These are phyloP conservation scores for Microplitis demolitor DNA, from an alignment of 1,140 invertebrate genomes.

Conservation along the genomic window DNA sequence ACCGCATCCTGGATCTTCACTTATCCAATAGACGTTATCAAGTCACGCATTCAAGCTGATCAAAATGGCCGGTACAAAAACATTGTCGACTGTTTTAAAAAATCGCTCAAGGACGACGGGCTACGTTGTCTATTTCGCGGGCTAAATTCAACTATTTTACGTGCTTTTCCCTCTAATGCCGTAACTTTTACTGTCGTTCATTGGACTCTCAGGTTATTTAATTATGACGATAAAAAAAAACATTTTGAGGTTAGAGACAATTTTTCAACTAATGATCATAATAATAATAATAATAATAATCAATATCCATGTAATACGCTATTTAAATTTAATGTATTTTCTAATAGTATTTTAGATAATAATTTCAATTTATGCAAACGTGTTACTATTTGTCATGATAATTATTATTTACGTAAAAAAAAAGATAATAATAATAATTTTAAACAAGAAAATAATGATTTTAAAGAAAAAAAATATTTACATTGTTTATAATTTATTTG, in stretches of 20 bases:
- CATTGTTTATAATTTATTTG: too few species aligned
- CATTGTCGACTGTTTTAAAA: constrained; percentile 72
- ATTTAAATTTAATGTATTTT: too few species aligned
- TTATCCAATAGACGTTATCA: constrained; percentile 90
- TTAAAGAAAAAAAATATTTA: too few species aligned
- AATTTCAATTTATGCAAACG: too few species aligned
- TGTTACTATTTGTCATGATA: not conserved
- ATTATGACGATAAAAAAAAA: constrained; percentile 1
- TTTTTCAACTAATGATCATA: too few species aligned
- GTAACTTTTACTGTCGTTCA: constrained; percentile 86
- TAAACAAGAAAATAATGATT: too few species aligned
- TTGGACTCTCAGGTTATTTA: constrained; percentile 67
- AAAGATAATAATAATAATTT: too few species aligned
- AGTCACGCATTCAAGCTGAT: constrained; percentile 86
- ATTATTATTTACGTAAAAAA: not conserved
- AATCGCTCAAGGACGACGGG: constrained; percentile 74
- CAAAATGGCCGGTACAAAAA: constrained; percentile 66
- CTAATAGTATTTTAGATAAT: too few species aligned
- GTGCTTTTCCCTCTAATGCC: constrained; percentile 92
- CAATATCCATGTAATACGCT: too few species aligned
- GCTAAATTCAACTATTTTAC: constrained; percentile 74
- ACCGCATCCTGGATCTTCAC: constrained; percentile 81
- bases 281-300: too few species aligned
- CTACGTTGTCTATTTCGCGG: constrained; percentile 71
- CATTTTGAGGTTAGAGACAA: not conserved